These are phyloP conservation scores for Pocillopora grandis DNA, from an alignment of 92 coral and sea anemone genomes.

Conservation along the genomic window DNA sequence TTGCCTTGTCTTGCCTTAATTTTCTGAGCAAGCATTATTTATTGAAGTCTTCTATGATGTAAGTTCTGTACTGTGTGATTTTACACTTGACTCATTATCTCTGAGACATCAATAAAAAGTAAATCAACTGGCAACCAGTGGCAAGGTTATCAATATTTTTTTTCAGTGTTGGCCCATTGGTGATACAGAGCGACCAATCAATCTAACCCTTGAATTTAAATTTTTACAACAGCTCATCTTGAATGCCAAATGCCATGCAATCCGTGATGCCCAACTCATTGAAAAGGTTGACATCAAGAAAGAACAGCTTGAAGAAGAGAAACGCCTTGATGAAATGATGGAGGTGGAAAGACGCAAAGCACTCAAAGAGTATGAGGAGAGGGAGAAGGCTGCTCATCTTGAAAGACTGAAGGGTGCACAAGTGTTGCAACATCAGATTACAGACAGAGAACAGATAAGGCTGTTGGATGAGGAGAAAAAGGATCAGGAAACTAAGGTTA, in stretches of 20 bases:
- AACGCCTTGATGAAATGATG: conserved; percentile 98
- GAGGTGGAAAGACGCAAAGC: conserved; percentile 93
- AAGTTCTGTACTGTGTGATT: no score
- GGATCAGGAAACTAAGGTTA: conserved; percentile 95
- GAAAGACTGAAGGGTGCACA: conserved; percentile 92
- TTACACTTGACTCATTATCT: no score
- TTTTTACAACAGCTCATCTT: conserved; percentile 74
- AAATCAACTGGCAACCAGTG: no score
- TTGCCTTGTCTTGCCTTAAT: no score
- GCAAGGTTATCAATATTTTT: no score
- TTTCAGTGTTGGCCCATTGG: no score
- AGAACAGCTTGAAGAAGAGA: conserved; percentile 90
- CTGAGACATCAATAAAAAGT: no score
- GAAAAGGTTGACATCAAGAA: conserved; percentile 97
- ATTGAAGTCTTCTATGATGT: no score
- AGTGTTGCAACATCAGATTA: conserved; percentile 85
- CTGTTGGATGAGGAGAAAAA: conserved; percentile 92
- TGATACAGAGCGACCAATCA: no score
- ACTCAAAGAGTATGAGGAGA: conserved; percentile 84
- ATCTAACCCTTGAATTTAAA: no score
- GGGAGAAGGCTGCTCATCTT: conserved; percentile 79
- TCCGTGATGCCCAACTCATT: conserved; percentile 98
- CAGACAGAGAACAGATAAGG: conserved; percentile 77
- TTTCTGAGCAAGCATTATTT: no score
- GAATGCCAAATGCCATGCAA: conserved; percentile 99